A percentile compares a stretch with the other conserved stretches of the same genome.
Conservation (phyloP, 2,113 vertebrate genomes). For the Bucco capensis region DNA sequence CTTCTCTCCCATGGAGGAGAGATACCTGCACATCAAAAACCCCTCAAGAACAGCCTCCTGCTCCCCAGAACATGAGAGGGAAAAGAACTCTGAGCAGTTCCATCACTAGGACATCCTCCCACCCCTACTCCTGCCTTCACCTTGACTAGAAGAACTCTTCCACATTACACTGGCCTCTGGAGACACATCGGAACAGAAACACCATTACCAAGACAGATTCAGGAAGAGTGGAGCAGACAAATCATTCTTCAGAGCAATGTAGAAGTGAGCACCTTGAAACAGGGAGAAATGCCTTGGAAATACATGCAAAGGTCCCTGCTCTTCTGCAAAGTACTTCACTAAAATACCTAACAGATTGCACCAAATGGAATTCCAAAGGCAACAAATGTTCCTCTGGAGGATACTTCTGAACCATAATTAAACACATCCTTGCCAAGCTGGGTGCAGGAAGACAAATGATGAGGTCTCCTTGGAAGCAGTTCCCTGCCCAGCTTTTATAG, state of each 20-base stretch:
- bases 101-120: background rate
- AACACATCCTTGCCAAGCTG: background rate
- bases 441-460: background rate
- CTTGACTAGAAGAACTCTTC: background rate
- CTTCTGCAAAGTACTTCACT: background rate
- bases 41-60: background rate
- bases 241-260: background rate
- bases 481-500: background rate
- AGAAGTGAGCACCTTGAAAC: background rate
- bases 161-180: background rate
- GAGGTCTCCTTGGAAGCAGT: background rate
- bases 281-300: background rate
- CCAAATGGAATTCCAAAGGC: constrained; percentile 17
- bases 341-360: constrained; percentile 22
- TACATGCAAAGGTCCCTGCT: background rate
- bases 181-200: too few species aligned
- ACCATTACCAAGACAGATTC: too few species aligned
- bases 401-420: background rate
- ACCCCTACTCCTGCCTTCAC: background rate
- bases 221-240: background rate
- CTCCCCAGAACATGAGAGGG: background rate
- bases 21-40: background rate
- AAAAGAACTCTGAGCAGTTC: background rate
- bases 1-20: background rate
- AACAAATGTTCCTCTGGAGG: constrained; percentile 32